Evolutionary conservation across 2,888 invertebrate genomes (phyloP), one percentile per base, ranked within the genome.

Genomic region (Hydrotaea cyrtoneurina): DNA sequence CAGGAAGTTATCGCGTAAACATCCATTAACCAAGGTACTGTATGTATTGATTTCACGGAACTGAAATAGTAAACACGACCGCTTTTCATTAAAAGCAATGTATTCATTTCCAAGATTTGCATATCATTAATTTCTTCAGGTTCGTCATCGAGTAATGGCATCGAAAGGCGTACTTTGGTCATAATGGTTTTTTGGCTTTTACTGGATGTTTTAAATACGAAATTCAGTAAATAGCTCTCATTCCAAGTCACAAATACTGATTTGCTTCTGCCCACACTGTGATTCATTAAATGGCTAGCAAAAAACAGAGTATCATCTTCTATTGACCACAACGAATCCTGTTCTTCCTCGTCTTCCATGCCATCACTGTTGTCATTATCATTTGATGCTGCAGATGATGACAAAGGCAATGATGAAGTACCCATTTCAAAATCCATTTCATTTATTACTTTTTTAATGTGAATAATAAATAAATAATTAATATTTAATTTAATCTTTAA

Each of bases 241-340:
- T 90, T 90, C 92, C 92, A 92, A 10, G 91, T 90, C 15, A 92
- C 90, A 78, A 92, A 91, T 0, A 91, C 90, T 0, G 90, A 89
- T 86, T 91, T 91, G 31, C 86, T 88, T 36, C 86, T 89, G 10
- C 87, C 88, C 0, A 88, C 89, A 1, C 90, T 89, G 74, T 90
- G 90, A 66, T 89, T 90, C 64, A 89, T 89, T 0, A 92, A 79
- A 0, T 92, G 91, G 5, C 88, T 83, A 0, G 92, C 89, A 77
- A 90, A 89, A 59, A 92, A 92, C 2, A 92, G 78, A 0, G 89
- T 88, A 76, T 92, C 92, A 64, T 91, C 90, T 4, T 89, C 89
- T 26, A 92, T 90, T 15, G 88, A 89, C 92, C 92, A 92, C 2
- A 89, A 77, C 1, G 78, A 59, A 64, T 87, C 80, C 23, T 73